A percentile compares a stretch with the other conserved stretches of the same genome.
phyloP scores from a whole-genome alignment of 2,113 vertebrate genomes.

The Lipophrys pholis region DNA sequence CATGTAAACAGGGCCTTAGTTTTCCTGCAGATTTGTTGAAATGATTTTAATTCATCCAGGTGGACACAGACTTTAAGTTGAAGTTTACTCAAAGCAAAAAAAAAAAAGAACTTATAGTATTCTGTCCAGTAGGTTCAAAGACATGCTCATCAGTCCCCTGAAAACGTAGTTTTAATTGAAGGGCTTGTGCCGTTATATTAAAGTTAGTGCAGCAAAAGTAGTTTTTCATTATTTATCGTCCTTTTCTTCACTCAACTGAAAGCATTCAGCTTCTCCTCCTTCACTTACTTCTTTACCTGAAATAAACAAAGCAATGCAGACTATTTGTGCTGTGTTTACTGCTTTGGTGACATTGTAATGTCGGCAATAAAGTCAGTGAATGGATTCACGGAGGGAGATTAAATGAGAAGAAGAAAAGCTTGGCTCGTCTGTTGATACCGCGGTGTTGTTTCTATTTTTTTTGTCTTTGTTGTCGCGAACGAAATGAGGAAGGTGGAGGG shows the following conservation, averaged over 20 bases:
- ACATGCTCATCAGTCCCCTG: no score
- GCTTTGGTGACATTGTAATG: conserved; percentile 4
- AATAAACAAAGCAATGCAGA: conserved; percentile 12
- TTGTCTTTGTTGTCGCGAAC: conserved; percentile 1
- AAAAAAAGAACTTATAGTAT: no score
- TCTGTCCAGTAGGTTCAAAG: no score
- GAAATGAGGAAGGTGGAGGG: not conserved
- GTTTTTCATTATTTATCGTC: no score
- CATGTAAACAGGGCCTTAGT: no score
- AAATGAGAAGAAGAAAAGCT: not conserved
- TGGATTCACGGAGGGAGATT: conserved; percentile 8
- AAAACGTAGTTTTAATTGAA: no score
- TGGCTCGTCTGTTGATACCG: not conserved
- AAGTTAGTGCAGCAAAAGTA: not conserved
- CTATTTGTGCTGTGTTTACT: conserved; percentile 30
- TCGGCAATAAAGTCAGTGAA: conserved; percentile 1
- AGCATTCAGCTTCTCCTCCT: not conserved
- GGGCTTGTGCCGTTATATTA: not conserved
- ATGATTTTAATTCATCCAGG: no score
- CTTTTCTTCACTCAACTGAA: not conserved
- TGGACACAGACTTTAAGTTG: no score
- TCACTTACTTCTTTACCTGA: not conserved
- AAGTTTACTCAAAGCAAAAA: no score
- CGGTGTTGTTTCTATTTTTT: not conserved
- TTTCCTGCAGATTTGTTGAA: no score